phyloP scores from a whole-genome alignment of 2,113 vertebrate species.

The Microtus oregoni region DNA sequence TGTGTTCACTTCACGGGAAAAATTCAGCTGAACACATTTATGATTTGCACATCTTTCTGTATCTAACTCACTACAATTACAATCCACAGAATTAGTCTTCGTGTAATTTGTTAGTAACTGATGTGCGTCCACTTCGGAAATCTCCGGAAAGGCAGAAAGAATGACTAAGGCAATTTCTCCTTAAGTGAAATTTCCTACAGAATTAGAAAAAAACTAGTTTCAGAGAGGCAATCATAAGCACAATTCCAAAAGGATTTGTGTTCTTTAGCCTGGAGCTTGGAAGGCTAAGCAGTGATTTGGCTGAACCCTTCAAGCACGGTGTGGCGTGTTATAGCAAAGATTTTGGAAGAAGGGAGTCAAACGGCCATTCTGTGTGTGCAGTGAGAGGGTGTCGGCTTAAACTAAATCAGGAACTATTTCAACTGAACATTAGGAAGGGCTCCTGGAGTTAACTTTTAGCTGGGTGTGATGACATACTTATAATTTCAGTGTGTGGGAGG shows the following conservation, averaged over 20 bases:
- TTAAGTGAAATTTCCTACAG: conserved; percentile 36
- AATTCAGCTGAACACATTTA: not conserved
- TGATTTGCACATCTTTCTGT: not conserved
- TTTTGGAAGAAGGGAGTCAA: not conserved
- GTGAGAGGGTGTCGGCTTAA: not conserved
- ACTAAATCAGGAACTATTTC: conserved; percentile 35
- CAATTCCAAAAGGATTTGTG: not conserved
- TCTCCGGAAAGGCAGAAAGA: conserved; percentile 11
- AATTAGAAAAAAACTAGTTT: not conserved
- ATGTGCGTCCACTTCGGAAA: conserved; percentile 42
- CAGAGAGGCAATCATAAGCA: conserved; percentile 4
- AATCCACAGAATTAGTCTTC: not conserved
- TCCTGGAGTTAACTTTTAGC: conserved; percentile 19
- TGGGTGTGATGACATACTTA: not conserved
- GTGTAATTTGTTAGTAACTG: conserved; percentile 31
- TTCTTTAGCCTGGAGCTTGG: conserved; percentile 4
- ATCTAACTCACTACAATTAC: not conserved
- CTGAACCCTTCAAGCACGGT: not conserved
- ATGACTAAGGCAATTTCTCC: conserved; percentile 29
- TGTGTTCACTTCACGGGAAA: not conserved
- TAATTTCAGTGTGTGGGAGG: not conserved
- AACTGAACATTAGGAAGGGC: not conserved
- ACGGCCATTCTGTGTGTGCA: not conserved
- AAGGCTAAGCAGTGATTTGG: not conserved
- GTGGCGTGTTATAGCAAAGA: not conserved